phyloP scores from a whole-genome alignment of 2,113 vertebrate species.

The Dicaeum eximium region DNA sequence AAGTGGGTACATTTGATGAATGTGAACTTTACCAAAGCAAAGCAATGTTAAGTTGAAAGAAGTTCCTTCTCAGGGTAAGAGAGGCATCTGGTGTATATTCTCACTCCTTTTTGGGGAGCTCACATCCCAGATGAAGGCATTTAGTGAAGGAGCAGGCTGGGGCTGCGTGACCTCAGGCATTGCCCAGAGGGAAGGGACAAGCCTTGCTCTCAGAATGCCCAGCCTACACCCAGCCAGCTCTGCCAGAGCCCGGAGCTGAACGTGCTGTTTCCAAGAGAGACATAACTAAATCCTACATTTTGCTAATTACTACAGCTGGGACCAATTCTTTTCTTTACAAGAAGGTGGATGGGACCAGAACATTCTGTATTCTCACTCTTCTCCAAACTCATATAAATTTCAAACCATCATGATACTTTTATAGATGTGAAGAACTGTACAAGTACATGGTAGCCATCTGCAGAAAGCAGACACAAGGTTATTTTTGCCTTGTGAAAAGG shows the following conservation, averaged over 20 bases:
- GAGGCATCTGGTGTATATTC: not conserved
- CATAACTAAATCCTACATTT: not conserved
- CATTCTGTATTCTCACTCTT: not conserved
- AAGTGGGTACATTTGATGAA: conserved; percentile 23
- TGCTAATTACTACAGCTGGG: not conserved
- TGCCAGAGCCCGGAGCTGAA: not conserved
- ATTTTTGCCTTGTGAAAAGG: not conserved
- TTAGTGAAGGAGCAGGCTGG: not conserved
- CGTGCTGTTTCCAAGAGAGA: not conserved
- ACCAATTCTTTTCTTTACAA: not conserved
- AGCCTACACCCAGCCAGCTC: not conserved
- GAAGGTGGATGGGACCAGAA: not conserved
- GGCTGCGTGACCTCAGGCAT: fast-evolving
- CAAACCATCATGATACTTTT: not conserved
- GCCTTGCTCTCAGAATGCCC: not conserved
- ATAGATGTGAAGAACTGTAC: not conserved
- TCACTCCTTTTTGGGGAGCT: not conserved
- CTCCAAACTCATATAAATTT: not conserved
- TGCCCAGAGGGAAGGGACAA: not conserved
- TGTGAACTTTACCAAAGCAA: conserved; percentile 10
- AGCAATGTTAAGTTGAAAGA: not conserved
- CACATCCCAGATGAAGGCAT: not conserved
- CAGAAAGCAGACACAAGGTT: not conserved
- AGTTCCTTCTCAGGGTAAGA: not conserved
- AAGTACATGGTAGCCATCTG: not conserved